Percentiles rank a stretch among this genome's conserved stretches.
phyloP scores from a whole-genome alignment of 53 echinoderm and acorn worm genomes.

The Hippasteria phrygiana region DNA sequence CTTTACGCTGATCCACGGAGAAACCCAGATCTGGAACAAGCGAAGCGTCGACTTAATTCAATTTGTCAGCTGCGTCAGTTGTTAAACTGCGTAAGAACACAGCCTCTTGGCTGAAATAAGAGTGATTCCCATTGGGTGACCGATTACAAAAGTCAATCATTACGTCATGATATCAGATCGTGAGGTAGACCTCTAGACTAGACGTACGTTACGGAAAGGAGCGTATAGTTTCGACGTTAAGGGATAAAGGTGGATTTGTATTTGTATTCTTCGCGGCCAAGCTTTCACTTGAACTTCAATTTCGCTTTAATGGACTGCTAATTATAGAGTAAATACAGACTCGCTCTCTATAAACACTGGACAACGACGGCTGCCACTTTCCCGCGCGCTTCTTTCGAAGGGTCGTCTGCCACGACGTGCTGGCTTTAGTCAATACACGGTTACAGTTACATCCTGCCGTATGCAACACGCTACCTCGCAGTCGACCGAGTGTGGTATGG shows the following conservation, averaged over 20 bases:
- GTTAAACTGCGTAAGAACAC: neutral
- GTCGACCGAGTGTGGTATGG: no score
- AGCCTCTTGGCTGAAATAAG: neutral
- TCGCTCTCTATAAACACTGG: neutral
- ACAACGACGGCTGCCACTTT: slow-evolving; percentile 3
- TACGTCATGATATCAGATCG: no score
- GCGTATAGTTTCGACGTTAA: neutral
- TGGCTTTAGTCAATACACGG: neutral
- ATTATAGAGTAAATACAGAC: slow-evolving; percentile 35
- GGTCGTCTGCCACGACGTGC: neutral
- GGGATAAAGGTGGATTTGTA: neutral
- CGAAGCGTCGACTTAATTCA: neutral
- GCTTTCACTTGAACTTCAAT: slow-evolving; percentile 40
- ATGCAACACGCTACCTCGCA: no score
- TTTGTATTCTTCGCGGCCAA: slow-evolving; percentile 6
- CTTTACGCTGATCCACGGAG: neutral
- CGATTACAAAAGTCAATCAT: neutral
- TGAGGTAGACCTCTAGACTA: no score
- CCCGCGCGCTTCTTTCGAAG: neutral
- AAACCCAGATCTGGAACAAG: neutral
- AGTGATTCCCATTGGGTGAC: neutral
- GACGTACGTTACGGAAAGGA: no score
- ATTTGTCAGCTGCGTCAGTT: neutral
- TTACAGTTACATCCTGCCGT: no score
- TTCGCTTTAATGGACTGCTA: slow-evolving; percentile 39